Percentiles rank a stretch among this genome's conserved stretches.
phyloP scores from a whole-genome alignment of 2,113 vertebrate species.

The Sander vitreus region DNA sequence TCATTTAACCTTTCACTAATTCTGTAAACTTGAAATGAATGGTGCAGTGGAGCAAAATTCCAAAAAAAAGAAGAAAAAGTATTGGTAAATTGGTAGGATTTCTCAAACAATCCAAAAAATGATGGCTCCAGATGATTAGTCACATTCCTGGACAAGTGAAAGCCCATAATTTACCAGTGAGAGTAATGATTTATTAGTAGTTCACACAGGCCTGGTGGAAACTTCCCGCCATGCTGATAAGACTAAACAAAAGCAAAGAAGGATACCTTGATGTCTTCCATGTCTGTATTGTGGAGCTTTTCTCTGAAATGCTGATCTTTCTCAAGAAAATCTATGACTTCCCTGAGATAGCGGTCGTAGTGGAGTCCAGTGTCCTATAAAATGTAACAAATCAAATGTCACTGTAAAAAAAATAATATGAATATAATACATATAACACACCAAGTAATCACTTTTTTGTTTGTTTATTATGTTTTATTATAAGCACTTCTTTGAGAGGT shows the following conservation, averaged over 20 bases:
- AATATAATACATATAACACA: background rate
- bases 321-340: slow-evolving; percentile 98
- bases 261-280: slow-evolving; percentile 98
- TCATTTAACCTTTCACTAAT: background rate
- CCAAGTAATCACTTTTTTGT: background rate
- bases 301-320: slow-evolving; percentile 98
- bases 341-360: slow-evolving; percentile 97
- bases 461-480: background rate
- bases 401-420: background rate
- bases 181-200: background rate
- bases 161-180: background rate
- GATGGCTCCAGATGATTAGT: background rate
- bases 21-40: background rate
- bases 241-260: background rate
- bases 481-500: background rate
- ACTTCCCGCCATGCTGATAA: background rate
- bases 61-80: background rate
- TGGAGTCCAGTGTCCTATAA: slow-evolving; percentile 96
- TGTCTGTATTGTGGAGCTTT: slow-evolving; percentile 97
- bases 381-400: slow-evolving; percentile 34
- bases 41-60: background rate
- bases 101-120: background rate
- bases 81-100: background rate
- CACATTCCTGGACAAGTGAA: background rate
- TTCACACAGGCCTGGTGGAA: background rate